phyloP scores from a whole-genome alignment of 2,888 invertebrate species.

The Pharmacophagus antenor region DNA sequence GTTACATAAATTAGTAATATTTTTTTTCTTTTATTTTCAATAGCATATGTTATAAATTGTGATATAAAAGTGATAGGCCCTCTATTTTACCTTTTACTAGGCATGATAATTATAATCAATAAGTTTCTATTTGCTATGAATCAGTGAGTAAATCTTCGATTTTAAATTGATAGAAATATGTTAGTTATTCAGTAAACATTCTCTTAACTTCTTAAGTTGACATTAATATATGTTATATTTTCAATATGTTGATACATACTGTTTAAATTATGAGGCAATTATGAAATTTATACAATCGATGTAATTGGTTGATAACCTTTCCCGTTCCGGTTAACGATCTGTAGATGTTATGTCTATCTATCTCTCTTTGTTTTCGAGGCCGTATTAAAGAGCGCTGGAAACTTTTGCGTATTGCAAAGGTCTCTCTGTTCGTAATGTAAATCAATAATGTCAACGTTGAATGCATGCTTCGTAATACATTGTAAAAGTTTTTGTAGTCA shows the following conservation, averaged over 20 bases:
- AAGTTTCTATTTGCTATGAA: too few species aligned
- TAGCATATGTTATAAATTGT: not conserved
- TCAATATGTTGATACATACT: too few species aligned
- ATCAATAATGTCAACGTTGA: not conserved
- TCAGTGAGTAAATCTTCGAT: too few species aligned
- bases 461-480: too few species aligned
- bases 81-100: too few species aligned
- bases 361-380: conserved; percentile 2
- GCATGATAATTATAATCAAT: too few species aligned
- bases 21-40: conserved; percentile 17
- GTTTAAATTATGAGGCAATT: not conserved
- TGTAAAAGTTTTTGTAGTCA: not conserved
- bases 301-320: conserved; percentile 1
- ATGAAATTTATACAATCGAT: not conserved
- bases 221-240: too few species aligned
- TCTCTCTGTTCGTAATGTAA: conserved; percentile 2
- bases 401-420: not conserved
- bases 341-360: not conserved
- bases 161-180: too few species aligned
- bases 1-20: conserved; percentile 15
- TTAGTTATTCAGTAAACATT: too few species aligned
- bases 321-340: conserved; percentile 8
- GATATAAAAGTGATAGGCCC: too few species aligned
- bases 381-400: not conserved
- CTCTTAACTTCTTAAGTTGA: too few species aligned